Conservation (phyloP, 1,140 invertebrate genomes). For the Tribolium madens region DNA sequence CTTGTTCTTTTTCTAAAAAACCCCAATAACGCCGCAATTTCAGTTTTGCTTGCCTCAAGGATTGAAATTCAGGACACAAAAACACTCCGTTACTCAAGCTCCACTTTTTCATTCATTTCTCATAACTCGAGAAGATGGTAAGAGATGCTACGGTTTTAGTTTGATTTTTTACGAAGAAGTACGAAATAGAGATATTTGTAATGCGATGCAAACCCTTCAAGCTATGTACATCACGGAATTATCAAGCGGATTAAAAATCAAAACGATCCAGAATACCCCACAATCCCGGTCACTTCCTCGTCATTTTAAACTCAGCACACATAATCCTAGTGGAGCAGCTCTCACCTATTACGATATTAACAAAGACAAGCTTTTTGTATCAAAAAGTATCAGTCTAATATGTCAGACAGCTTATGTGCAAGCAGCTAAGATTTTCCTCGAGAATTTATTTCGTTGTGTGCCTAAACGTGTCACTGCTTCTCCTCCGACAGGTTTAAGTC, state of each 20-base stretch:
- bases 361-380: slow-evolving; percentile 94
- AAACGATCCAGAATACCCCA: slow-evolving; percentile 66
- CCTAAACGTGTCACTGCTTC: slow-evolving; percentile 79
- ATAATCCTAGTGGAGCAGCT: slow-evolving; percentile 78
- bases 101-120: slow-evolving; percentile 97
- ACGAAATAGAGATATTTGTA: slow-evolving; percentile 89
- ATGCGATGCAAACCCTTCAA: slow-evolving; percentile 92
- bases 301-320: slow-evolving; percentile 88
- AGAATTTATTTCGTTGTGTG: slow-evolving; percentile 86
- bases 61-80: slow-evolving; percentile 93
- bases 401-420: slow-evolving; percentile 91
- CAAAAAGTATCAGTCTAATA: slow-evolving; percentile 94
- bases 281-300: slow-evolving; percentile 84
- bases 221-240: slow-evolving; percentile 93
- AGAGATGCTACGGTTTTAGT: slow-evolving; percentile 92
- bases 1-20: slow-evolving; percentile 43
- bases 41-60: slow-evolving; percentile 94
- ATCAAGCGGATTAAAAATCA: slow-evolving; percentile 80
- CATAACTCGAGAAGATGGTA: slow-evolving; percentile 96
- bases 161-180: slow-evolving; percentile 97
- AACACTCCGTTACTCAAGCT: slow-evolving; percentile 81
- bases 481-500: slow-evolving; percentile 77
- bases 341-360: slow-evolving; percentile 91
- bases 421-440: slow-evolving; percentile 86
- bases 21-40: slow-evolving; percentile 59